phyloP scores from a whole-genome alignment of 37 sponge, comb jelly and placozoan species.

The Halichondria panicea region DNA sequence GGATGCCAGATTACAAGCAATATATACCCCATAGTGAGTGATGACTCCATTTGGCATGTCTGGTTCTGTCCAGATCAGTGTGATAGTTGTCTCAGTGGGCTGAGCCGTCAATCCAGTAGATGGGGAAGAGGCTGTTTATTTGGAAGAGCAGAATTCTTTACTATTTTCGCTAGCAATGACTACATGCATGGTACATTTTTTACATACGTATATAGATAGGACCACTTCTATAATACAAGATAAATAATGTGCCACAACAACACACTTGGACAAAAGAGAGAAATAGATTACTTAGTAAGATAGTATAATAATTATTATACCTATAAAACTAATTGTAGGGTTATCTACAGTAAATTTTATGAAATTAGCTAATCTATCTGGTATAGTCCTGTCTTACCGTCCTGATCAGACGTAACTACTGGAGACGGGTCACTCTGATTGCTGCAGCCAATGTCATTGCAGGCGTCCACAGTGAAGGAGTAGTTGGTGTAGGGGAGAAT shows the following conservation, averaged over 20 bases:
- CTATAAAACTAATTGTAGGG: too few relatives aligned
- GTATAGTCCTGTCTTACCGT: constrained; percentile 32
- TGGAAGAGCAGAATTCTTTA: too few relatives aligned
- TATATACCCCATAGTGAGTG: constrained; percentile 14
- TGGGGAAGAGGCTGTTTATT: constrained; percentile 33
- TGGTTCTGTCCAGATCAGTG: constrained; percentile 39
- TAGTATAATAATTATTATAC: too few relatives aligned
- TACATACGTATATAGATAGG: too few relatives aligned
- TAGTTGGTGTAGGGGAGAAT: constrained; percentile 64
- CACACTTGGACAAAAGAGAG: too few relatives aligned
- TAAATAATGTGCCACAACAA: too few relatives aligned
- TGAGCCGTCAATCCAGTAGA: constrained; percentile 17
- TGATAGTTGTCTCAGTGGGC: constrained; percentile 4
- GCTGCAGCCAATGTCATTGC: constrained; percentile 60
- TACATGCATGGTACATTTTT: too few relatives aligned
- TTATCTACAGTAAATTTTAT: too few relatives aligned
- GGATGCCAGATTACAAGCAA: neutral
- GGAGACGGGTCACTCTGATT: constrained; percentile 20
- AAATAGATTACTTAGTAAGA: too few relatives aligned
- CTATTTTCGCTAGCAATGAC: too few relatives aligned
- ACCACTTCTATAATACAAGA: too few relatives aligned
- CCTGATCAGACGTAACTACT: constrained; percentile 22
- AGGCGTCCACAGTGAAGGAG: constrained; percentile 45
- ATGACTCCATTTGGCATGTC: constrained; percentile 59
- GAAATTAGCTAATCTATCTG: too few relatives aligned